Evolutionary conservation across 2,113 vertebrate genomes (phyloP).

Genomic region (Oreochromis niloticus): DNA sequence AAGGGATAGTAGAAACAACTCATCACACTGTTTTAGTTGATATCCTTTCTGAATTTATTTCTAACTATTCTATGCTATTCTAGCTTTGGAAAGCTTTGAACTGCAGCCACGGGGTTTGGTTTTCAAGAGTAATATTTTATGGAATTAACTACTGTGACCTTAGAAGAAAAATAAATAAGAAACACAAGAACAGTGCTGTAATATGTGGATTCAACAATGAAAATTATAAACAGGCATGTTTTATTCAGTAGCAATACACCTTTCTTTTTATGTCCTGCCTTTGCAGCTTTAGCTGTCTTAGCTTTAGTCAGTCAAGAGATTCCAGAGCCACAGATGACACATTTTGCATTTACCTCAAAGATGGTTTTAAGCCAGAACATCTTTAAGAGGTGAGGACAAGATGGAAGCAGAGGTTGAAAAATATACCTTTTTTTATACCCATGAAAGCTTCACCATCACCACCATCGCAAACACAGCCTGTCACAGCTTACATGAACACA

Average conservation of each 20-base stretch:
- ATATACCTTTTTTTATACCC: conserved; percentile 7
- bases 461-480: conserved; percentile 1
- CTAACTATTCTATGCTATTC: background rate
- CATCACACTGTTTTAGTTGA: background rate
- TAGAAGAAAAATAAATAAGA: background rate
- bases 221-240: background rate
- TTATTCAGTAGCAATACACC: background rate
- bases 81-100: background rate
- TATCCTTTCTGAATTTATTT: background rate
- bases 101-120: background rate
- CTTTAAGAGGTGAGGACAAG: background rate
- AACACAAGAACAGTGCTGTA: background rate
- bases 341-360: background rate
- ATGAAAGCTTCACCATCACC: background rate
- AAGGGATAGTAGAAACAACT: background rate
- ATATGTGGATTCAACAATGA: background rate
- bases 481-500: conserved; percentile 1
- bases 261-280: background rate
- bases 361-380: background rate
- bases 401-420: background rate
- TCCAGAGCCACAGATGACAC: background rate
- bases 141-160: background rate
- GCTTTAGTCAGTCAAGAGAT: background rate
- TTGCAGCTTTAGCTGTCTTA: background rate
- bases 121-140: background rate